These are phyloP conservation scores for Clitarchus hookeri DNA, from an alignment of 2,888 invertebrate species.

Conservation along the genomic window DNA sequence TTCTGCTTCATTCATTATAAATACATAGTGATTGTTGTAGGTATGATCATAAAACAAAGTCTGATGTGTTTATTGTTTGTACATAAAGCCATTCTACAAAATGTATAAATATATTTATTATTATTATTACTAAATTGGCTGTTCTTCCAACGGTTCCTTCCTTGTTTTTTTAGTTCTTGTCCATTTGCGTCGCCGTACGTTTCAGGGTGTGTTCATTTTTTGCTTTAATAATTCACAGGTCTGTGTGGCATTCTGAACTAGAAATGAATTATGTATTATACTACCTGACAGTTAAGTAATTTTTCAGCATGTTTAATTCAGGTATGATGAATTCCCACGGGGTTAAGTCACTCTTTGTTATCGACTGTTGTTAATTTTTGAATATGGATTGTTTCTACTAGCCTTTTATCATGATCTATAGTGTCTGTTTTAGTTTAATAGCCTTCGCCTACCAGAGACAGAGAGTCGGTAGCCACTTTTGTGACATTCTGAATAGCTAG, in stretches of 20 bases:
- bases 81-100: conserved; percentile 34
- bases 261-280: too few relatives aligned
- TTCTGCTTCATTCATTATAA: conserved; percentile 33
- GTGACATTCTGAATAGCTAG: neutral
- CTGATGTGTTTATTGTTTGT: conserved; percentile 41
- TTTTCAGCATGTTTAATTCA: too few relatives aligned
- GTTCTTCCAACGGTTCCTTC: neutral
- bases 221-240: too few relatives aligned
- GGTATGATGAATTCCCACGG: too few relatives aligned
- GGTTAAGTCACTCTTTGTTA: too few relatives aligned
- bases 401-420: neutral
- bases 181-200: too few relatives aligned
- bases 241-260: too few relatives aligned
- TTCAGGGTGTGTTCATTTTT: too few relatives aligned
- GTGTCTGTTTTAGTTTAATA: neutral
- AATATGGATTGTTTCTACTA: neutral
- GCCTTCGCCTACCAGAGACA: neutral
- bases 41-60: conserved; percentile 30
- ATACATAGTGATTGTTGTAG: conserved; percentile 32
- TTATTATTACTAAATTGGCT: conserved; percentile 36
- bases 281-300: too few relatives aligned
- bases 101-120: conserved; percentile 42
- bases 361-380: neutral
- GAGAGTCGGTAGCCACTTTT: too few relatives aligned
- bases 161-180: too few relatives aligned